These are phyloP conservation scores for Lysandra bellargus DNA, from an alignment of 2,888 invertebrate species.

Conservation along the genomic window DNA sequence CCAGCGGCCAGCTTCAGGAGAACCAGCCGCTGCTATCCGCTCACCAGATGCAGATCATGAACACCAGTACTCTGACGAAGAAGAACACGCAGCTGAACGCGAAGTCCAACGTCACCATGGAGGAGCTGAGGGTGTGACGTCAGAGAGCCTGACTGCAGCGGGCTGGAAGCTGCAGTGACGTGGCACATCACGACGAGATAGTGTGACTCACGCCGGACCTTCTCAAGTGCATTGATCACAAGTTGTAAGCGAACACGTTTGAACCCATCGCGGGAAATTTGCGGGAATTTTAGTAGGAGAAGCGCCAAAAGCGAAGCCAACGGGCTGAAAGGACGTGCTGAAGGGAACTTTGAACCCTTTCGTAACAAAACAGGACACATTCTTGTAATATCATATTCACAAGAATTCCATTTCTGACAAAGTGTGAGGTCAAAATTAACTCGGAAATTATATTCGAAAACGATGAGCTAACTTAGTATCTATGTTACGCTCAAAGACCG, in stretches of 20 bases:
- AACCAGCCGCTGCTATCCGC: slow-evolving; percentile 86
- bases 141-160: slow-evolving; percentile 80
- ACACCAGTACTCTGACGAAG: slow-evolving; percentile 88
- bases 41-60: slow-evolving; percentile 89
- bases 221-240: slow-evolving; percentile 73
- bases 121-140: slow-evolving; percentile 92
- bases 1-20: slow-evolving; percentile 82
- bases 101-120: slow-evolving; percentile 84
- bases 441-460: not conserved
- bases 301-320: not conserved
- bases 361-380: not conserved
- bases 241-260: slow-evolving; percentile 53
- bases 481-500: too few relatives aligned
- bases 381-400: not conserved
- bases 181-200: slow-evolving; percentile 74
- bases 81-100: slow-evolving; percentile 85
- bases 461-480: not conserved
- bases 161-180: slow-evolving; percentile 77
- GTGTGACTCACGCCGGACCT: slow-evolving; percentile 80
- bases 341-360: not conserved
- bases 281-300: not conserved
- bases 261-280: not conserved
- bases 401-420: not conserved
- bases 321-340: not conserved
- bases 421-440: not conserved